These are phyloP conservation scores for Philypnodon macrostomus DNA, from an alignment of 2,797 vertebrate genomes.

Conservation along the genomic window DNA sequence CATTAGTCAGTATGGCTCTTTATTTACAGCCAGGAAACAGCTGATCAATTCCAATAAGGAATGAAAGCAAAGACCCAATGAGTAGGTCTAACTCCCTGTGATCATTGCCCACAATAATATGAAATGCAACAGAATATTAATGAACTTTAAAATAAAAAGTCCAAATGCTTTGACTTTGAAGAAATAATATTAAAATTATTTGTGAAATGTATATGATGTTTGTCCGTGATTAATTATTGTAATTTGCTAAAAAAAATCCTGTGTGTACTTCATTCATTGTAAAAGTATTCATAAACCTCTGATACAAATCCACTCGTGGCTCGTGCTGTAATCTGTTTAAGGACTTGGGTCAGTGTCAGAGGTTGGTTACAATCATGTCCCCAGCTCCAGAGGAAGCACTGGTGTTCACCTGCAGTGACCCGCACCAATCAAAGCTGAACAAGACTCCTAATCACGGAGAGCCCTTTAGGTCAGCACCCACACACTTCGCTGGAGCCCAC, in stretches of 20 bases:
- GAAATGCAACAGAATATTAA: conserved; percentile 10
- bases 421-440: conserved; percentile 66
- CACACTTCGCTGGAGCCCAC: conserved; percentile 24
- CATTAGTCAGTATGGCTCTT: conserved; percentile 68
- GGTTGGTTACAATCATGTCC: conserved; percentile 70
- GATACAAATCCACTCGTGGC: conserved; percentile 15
- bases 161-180: too few relatives aligned
- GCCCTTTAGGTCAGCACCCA: conserved; percentile 43
- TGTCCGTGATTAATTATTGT: background rate
- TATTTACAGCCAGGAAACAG: conserved; percentile 69
- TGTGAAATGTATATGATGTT: background rate
- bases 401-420: conserved; percentile 71
- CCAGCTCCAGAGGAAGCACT: conserved; percentile 61
- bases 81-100: conserved; percentile 41
- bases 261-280: too few relatives aligned
- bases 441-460: conserved; percentile 52
- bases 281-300: background rate
- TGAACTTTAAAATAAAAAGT: background rate
- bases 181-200: too few relatives aligned
- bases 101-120: conserved; percentile 27
- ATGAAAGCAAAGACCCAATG: conserved; percentile 27
- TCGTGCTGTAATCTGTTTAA: conserved; percentile 24
- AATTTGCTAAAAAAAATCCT: too few relatives aligned
- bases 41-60: conserved; percentile 61
- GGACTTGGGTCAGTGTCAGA: conserved; percentile 49